Evolutionary conservation across 2,797 vertebrate genomes (phyloP), one percentile per base, ranked within the genome.

Genomic region (Pseudochirops cupreus): DNA sequence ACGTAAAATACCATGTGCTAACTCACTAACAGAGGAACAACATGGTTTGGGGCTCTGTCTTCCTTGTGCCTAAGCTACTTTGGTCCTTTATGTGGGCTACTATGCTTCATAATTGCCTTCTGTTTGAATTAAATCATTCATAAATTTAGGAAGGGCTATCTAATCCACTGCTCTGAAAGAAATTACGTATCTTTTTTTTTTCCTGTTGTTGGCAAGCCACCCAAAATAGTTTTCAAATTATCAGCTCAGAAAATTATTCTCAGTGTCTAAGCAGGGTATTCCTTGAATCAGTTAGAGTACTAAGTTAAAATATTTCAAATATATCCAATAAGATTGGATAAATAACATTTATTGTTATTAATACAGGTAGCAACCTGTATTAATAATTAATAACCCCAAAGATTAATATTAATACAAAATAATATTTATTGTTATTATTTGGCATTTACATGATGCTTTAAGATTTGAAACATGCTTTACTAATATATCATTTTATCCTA

Each of bases 31-130:
- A 62, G 87, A 93, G 91, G 56, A 96, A 46, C 50, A 92, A 56
- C 57, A 92, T 10, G 18, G 93, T 90, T 58, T 96, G 91, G 0
- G 3, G 94, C 54, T 96, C 92, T 93, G 55, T 92, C 21, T 31
- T 94, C 28, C 53, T 93, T 59, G 13, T 33, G 92, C 93, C 53
- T 97, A 67, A 96, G 82, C 50, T 94, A 91, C 89, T 5, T 92
- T 46, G 18, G 26, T 92, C 57, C 94, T 94, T 89, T 31, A 24
- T 93, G 95, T 31, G 53, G 50, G 90, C 56, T 74, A n/a, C 28
- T 46, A 96, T 90, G 53, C 90, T 96, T 95, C 74, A 62, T 93
- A 94, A 52, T 93, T 95, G 93, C 94, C 92, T 74, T 95, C 95
- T 62, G 21, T 55, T 21, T 82, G 94, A 97, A 59, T 93, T 92